Evolutionary conservation across 2,888 invertebrate species (phyloP).

Genomic region (Danaus chrysippus): DNA sequence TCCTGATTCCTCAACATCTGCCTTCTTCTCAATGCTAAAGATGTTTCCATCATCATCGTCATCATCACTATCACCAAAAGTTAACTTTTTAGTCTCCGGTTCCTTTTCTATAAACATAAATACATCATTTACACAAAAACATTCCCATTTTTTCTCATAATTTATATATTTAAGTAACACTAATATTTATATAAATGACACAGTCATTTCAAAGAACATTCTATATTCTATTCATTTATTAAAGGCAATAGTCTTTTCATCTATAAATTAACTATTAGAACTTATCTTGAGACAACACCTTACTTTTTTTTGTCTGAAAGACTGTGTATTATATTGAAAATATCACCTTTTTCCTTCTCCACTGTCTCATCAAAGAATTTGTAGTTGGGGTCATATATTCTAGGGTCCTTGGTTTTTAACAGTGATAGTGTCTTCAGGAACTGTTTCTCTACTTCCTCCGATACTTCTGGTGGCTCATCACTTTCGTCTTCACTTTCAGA

Average conservation of each 20-base stretch:
- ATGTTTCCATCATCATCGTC: slow-evolving; percentile 63
- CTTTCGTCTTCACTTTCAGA: slow-evolving; percentile 83
- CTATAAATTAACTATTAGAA: too few species aligned
- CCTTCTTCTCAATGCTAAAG: slow-evolving; percentile 69
- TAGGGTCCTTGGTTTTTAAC: slow-evolving; percentile 92
- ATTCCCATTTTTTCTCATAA: background rate
- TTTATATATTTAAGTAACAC: background rate
- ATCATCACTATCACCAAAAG: slow-evolving; percentile 68
- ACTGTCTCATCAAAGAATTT: slow-evolving; percentile 82
- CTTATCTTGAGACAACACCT: too few species aligned
- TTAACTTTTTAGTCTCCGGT: slow-evolving; percentile 54
- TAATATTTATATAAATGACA: background rate
- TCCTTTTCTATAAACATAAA: slow-evolving; percentile 47
- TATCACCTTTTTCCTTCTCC: slow-evolving; percentile 65
- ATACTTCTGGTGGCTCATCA: slow-evolving; percentile 76
- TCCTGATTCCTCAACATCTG: slow-evolving; percentile 43
- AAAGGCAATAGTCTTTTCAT: too few species aligned
- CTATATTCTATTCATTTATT: too few species aligned
- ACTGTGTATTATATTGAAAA: background rate
- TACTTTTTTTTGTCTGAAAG: too few species aligned
- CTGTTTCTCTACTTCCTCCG: slow-evolving; percentile 87
- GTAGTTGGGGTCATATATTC: slow-evolving; percentile 88
- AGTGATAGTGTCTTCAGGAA: slow-evolving; percentile 92
- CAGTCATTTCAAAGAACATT: too few species aligned
- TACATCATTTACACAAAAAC: background rate